Evolutionary conservation across 2,888 invertebrate genomes (phyloP).

Genomic region (Phortica magna): DNA sequence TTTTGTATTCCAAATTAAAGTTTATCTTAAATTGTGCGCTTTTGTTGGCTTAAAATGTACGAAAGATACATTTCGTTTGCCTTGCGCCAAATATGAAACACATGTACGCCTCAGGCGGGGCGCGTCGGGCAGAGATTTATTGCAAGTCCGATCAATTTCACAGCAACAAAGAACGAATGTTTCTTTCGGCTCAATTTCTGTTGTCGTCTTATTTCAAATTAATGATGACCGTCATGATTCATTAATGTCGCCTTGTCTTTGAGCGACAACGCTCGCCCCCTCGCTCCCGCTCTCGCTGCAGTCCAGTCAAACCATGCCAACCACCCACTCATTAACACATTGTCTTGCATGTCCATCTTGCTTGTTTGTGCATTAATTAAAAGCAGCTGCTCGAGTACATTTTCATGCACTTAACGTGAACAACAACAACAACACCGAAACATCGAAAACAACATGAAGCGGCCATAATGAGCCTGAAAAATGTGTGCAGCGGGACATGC

Average conservation of each 20-base stretch:
- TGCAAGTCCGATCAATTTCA: no score
- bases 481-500: neutral
- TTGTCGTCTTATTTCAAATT: neutral
- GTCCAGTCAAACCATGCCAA: no score
- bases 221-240: neutral
- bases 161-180: no score
- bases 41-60: no score
- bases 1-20: no score
- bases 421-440: neutral
- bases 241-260: neutral
- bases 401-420: constrained; percentile 10
- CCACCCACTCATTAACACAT: constrained; percentile 6
- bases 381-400: constrained; percentile 27
- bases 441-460: constrained; percentile 1
- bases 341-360: constrained; percentile 7
- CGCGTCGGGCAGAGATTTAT: no score
- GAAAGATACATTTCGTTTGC: no score
- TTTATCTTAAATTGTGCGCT: no score
- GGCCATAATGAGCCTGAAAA: constrained; percentile 3
- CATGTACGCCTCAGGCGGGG: no score
- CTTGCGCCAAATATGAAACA: no score
- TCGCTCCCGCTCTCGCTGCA: no score
- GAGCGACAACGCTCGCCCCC: no score
- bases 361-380: constrained; percentile 31
- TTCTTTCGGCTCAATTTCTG: neutral